These are phyloP conservation scores for Trachurus trachurus DNA, from an alignment of 2,797 vertebrate genomes.

Conservation along the genomic window DNA sequence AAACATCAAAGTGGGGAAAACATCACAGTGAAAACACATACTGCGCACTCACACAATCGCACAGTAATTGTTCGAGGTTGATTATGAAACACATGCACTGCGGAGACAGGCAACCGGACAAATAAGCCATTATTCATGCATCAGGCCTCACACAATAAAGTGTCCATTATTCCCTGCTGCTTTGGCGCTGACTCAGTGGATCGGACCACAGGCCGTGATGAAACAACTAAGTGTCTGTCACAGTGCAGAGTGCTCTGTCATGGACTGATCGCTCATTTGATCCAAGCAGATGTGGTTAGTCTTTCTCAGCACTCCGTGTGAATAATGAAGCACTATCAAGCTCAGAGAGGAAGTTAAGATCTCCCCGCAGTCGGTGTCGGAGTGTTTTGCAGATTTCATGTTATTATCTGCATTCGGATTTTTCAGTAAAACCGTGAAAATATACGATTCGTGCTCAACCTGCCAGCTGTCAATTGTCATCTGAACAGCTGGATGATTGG, in stretches of 20 bases:
- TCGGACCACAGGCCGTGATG: conserved; percentile 54
- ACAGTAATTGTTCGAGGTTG: conserved; percentile 41
- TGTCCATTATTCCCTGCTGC: conserved; percentile 64
- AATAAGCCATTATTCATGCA: conserved; percentile 63
- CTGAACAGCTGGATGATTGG: conserved; percentile 47
- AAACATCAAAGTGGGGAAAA: conserved; percentile 42
- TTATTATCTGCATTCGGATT: conserved; percentile 6
- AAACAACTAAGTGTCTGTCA: conserved; percentile 61
- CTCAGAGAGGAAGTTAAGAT: conserved; percentile 33
- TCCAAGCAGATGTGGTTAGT: conserved; percentile 54
- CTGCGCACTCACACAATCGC: conserved; percentile 8
- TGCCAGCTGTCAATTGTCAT: conserved; percentile 62
- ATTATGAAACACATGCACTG: conserved; percentile 60
- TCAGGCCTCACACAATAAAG: conserved; percentile 45
- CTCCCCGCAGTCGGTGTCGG: neutral
- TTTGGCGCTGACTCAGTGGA: conserved; percentile 51
- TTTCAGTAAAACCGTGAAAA: conserved; percentile 19
- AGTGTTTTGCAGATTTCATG: conserved; percentile 14
- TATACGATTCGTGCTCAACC: conserved; percentile 28
- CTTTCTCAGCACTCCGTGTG: conserved; percentile 12
- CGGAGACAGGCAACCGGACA: conserved; percentile 50
- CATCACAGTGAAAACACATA: conserved; percentile 5
- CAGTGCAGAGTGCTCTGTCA: conserved; percentile 46
- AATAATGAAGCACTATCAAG: conserved; percentile 43
- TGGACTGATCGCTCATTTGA: conserved; percentile 56